Percentiles rank a stretch among this genome's conserved stretches.
These are phyloP conservation scores for Acanthosepion esculentum DNA, from an alignment of 2,888 invertebrate species.

Conservation along the genomic window DNA sequence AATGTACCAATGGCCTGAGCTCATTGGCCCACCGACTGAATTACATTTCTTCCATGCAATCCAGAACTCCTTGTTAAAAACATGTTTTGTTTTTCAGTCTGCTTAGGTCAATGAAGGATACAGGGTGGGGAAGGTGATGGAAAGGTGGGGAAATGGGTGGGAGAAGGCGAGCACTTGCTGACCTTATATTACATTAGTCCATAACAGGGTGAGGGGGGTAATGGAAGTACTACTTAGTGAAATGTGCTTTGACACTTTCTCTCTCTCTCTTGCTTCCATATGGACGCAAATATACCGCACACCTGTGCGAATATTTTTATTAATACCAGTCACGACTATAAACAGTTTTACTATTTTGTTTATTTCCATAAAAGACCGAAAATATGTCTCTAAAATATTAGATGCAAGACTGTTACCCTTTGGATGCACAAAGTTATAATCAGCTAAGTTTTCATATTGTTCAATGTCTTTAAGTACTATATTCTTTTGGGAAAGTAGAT, in stretches of 20 bases:
- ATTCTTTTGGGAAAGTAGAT: too few species aligned
- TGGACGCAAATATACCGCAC: too few species aligned
- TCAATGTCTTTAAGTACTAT: too few species aligned
- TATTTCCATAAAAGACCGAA: too few species aligned
- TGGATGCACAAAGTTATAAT: too few species aligned
- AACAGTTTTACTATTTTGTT: too few species aligned
- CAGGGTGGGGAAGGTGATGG: background rate
- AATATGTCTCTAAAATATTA: too few species aligned
- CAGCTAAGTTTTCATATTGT: too few species aligned
- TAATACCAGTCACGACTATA: too few species aligned
- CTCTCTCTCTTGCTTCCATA: background rate
- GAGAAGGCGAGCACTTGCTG: background rate
- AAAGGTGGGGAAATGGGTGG: background rate
- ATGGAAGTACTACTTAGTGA: background rate
- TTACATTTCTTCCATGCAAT: background rate
- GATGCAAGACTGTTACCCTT: too few species aligned
- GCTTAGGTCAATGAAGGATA: background rate
- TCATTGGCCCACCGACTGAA: background rate
- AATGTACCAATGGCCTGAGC: background rate
- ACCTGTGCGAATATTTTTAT: too few species aligned
- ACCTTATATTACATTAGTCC: background rate
- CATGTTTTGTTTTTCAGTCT: conserved; percentile 16
- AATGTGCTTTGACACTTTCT: background rate
- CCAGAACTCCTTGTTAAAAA: background rate
- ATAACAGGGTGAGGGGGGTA: background rate